A percentile compares a stretch with the other conserved stretches of the same genome.
These are phyloP conservation scores for Cebus imitator DNA, from an alignment of 2,113 vertebrate species.

Conservation along the genomic window DNA sequence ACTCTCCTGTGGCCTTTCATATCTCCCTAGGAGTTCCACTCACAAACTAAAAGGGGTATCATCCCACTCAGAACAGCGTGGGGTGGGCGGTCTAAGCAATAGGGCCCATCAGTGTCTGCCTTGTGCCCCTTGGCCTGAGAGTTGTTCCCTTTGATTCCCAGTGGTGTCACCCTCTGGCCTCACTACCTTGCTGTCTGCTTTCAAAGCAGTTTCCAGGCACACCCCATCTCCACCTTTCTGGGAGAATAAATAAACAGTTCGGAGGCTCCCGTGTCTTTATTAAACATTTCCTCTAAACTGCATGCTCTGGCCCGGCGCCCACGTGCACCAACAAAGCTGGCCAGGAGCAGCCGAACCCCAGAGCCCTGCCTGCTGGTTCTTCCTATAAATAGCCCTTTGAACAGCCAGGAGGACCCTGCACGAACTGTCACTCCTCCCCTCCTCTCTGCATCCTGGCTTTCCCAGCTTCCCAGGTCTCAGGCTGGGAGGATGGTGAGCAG, in stretches of 20 bases:
- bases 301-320: slow-evolving; percentile 81
- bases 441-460: background rate
- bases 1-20: slow-evolving; percentile 84
- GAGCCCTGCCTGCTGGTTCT: slow-evolving; percentile 22
- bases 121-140: background rate
- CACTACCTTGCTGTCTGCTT: slow-evolving; percentile 30
- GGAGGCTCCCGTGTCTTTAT: slow-evolving; percentile 82
- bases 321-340: slow-evolving; percentile 73
- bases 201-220: slow-evolving; percentile 73
- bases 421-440: accelerated
- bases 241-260: slow-evolving; percentile 81
- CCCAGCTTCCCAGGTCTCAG: background rate
- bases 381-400: background rate
- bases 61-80: slow-evolving; percentile 57
- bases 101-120: background rate
- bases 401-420: slow-evolving; percentile 49
- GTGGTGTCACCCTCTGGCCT: slow-evolving; percentile 36
- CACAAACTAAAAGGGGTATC: slow-evolving; percentile 69
- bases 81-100: background rate
- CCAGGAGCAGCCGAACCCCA: slow-evolving; percentile 57
- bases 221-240: slow-evolving; percentile 78
- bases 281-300: slow-evolving; percentile 84
- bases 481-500: background rate
- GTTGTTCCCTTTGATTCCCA: background rate
- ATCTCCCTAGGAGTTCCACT: background rate